Conservation (phyloP, 2,888 invertebrate genomes). For the Diploptera punctata region DNA sequence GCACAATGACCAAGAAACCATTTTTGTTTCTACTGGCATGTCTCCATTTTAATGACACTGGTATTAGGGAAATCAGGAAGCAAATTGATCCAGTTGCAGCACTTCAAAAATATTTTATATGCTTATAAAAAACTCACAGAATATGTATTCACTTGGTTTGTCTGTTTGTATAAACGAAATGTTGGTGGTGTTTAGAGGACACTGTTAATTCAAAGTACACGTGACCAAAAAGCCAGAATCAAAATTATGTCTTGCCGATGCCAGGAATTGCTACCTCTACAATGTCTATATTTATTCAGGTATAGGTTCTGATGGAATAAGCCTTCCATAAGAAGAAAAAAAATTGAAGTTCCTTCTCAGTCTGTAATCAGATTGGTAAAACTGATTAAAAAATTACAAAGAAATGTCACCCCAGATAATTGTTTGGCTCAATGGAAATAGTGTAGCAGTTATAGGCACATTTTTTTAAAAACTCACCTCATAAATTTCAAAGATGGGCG, state of each 20-base stretch:
- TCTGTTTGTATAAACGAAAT: background rate
- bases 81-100: background rate
- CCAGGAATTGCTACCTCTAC: background rate
- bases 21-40: background rate
- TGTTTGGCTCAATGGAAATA: too few relatives aligned
- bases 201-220: background rate
- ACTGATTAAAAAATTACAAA: background rate
- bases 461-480: too few relatives aligned
- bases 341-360: background rate
- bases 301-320: background rate
- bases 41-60: background rate
- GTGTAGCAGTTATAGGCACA: too few relatives aligned
- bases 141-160: background rate
- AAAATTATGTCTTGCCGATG: background rate
- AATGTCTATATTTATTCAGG: slow-evolving; percentile 10
- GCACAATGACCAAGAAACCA: background rate
- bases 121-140: background rate
- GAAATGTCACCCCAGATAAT: too few relatives aligned
- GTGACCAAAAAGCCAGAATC: background rate
- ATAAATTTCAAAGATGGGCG: too few relatives aligned
- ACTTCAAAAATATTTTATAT: background rate
- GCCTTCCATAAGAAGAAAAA: background rate
- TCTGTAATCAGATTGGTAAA: background rate
- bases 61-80: background rate
- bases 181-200: background rate